These are phyloP conservation scores for Cosmia trapezina DNA, from an alignment of 2,888 invertebrate genomes.

Conservation along the genomic window DNA sequence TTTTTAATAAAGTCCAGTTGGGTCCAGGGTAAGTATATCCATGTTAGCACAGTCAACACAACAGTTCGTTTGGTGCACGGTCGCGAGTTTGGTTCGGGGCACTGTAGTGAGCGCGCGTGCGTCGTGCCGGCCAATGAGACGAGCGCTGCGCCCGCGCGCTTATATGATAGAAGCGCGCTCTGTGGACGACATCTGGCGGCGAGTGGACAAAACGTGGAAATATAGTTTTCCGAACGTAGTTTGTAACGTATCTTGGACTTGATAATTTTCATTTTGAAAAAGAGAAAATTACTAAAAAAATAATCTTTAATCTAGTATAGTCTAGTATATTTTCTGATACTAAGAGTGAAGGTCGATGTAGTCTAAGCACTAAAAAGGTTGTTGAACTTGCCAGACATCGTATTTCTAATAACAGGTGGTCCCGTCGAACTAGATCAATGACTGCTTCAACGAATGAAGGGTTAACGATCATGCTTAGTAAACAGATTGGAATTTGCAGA, in stretches of 20 bases:
- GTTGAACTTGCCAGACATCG: conserved; percentile 35
- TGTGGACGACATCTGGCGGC: conserved; percentile 80
- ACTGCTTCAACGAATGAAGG: conserved; percentile 33
- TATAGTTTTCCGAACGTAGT: conserved; percentile 64
- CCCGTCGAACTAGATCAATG: conserved; percentile 25
- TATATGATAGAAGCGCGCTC: conserved; percentile 83
- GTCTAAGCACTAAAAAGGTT: conserved; percentile 37
- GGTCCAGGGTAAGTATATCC: conserved; percentile 87
- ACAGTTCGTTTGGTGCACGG: conserved; percentile 77
- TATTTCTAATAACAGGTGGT: conserved; percentile 18
- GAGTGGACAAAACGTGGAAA: conserved; percentile 79
- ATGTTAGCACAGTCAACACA: conserved; percentile 85
- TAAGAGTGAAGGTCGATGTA: conserved; percentile 11
- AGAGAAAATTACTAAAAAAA: background rate
- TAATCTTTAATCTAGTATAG: background rate
- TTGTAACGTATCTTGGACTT: conserved; percentile 3
- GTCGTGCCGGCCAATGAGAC: conserved; percentile 84
- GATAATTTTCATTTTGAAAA: conserved; percentile 11
- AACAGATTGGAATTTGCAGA: conserved; percentile 1
- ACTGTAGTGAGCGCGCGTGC: conserved; percentile 79
- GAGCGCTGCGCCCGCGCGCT: conserved; percentile 74
- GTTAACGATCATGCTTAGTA: conserved; percentile 9
- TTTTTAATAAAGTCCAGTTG: conserved; percentile 86
- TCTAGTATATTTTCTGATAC: background rate
- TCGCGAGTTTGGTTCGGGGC: conserved; percentile 71